A percentile compares a stretch with the other conserved stretches of the same genome.
These are phyloP conservation scores for Pimephales promelas DNA, from an alignment of 2,113 vertebrate species.

Conservation along the genomic window DNA sequence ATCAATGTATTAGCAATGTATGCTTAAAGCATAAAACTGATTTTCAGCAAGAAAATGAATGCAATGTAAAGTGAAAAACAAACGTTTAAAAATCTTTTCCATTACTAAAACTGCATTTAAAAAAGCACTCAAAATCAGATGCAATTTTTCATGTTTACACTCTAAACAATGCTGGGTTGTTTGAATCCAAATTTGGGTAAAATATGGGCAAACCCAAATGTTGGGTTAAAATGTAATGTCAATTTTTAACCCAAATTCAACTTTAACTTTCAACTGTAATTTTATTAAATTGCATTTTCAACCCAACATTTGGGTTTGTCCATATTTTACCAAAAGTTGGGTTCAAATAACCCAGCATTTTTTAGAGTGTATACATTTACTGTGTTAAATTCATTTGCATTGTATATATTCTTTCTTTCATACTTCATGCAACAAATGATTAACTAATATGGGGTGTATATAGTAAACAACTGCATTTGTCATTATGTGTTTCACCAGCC, in stretches of 20 bases:
- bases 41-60: neutral
- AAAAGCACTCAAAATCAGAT: neutral
- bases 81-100: neutral
- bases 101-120: neutral
- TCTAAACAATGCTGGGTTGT: too few relatives aligned
- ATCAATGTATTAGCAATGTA: slow-evolving; percentile 49
- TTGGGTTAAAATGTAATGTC: too few relatives aligned
- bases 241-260: too few relatives aligned
- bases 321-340: too few relatives aligned
- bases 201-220: too few relatives aligned
- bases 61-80: neutral
- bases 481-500: neutral
- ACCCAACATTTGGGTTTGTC: too few relatives aligned
- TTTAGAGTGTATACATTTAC: neutral
- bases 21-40: neutral
- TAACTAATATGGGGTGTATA: neutral
- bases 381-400: neutral
- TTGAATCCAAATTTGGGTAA: too few relatives aligned
- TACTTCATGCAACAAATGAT: neutral
- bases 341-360: too few relatives aligned
- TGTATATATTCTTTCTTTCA: neutral
- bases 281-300: too few relatives aligned
- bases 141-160: neutral
- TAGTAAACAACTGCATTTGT: neutral
- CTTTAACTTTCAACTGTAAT: too few relatives aligned